Percentiles rank a stretch among this genome's conserved stretches.
Conservation (phyloP, 2,888 invertebrate species). For the Mimas tiliae region DNA sequence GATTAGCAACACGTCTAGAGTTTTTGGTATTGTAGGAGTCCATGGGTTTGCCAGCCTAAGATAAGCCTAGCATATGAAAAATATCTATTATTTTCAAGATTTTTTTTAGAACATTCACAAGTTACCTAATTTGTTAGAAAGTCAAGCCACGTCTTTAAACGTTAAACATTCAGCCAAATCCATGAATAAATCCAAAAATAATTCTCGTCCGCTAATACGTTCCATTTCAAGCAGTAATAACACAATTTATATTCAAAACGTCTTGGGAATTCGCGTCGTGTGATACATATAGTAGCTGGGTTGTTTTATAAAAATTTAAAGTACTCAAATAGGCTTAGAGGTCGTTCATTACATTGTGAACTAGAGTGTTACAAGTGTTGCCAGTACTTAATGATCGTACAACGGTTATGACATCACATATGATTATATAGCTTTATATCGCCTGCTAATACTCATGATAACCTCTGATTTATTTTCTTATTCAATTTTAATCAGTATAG, state of each 20-base stretch:
- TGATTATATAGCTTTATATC: too few relatives aligned
- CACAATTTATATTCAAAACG: slow-evolving; percentile 20
- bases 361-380: too few relatives aligned
- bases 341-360: neutral
- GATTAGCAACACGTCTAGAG: too few relatives aligned
- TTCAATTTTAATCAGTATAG: too few relatives aligned
- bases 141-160: neutral
- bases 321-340: neutral
- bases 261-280: neutral
- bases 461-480: too few relatives aligned
- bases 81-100: too few relatives aligned
- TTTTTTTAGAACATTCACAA: neutral
- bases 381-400: too few relatives aligned
- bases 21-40: too few relatives aligned
- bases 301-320: neutral
- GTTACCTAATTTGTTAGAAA: neutral
- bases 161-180: neutral
- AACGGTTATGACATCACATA: too few relatives aligned
- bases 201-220: slow-evolving; percentile 16
- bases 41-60: too few relatives aligned
- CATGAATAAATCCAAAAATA: slow-evolving; percentile 5
- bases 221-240: slow-evolving; percentile 2
- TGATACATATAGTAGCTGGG: neutral
- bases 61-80: too few relatives aligned
- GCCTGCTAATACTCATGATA: too few relatives aligned